A percentile compares a stretch with the other conserved stretches of the same genome.
These are phyloP conservation scores for Meriones unguiculatus DNA, from an alignment of 2,113 vertebrate genomes.

Conservation along the genomic window DNA sequence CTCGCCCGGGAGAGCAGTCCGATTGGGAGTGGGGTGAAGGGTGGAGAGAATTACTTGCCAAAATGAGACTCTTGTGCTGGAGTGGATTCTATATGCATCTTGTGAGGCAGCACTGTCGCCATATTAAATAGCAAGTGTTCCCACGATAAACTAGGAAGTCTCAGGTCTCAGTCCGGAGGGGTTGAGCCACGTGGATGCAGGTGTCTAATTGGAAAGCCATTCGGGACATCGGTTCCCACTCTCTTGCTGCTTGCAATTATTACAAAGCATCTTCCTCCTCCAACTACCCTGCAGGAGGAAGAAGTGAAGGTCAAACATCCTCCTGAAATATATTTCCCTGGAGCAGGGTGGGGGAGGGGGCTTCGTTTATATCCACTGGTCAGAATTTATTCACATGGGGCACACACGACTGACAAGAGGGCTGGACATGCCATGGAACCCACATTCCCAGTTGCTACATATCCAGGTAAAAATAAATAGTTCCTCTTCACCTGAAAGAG, in stretches of 20 bases:
- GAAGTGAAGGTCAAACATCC: background rate
- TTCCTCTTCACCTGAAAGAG: background rate
- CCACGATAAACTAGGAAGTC: too few species aligned
- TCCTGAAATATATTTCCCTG: background rate
- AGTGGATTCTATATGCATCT: background rate
- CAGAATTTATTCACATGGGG: background rate
- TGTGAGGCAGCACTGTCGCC: background rate
- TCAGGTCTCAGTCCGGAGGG: background rate
- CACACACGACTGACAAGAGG: background rate
- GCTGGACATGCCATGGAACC: background rate
- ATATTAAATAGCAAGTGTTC: background rate
- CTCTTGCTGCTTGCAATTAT: background rate
- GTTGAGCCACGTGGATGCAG: too few species aligned
- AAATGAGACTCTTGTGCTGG: background rate
- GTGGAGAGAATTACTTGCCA: background rate
- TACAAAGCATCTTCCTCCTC: background rate
- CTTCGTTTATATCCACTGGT: background rate
- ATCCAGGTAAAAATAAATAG: background rate
- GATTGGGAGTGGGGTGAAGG: background rate
- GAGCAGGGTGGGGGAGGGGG: accelerated
- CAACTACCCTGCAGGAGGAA: background rate
- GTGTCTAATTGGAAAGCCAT: background rate
- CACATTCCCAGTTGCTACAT: background rate
- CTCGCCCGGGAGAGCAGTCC: background rate
- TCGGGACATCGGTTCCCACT: background rate